Conservation (phyloP, 2,113 vertebrate species). For the Sylvilagus bachmani region DNA sequence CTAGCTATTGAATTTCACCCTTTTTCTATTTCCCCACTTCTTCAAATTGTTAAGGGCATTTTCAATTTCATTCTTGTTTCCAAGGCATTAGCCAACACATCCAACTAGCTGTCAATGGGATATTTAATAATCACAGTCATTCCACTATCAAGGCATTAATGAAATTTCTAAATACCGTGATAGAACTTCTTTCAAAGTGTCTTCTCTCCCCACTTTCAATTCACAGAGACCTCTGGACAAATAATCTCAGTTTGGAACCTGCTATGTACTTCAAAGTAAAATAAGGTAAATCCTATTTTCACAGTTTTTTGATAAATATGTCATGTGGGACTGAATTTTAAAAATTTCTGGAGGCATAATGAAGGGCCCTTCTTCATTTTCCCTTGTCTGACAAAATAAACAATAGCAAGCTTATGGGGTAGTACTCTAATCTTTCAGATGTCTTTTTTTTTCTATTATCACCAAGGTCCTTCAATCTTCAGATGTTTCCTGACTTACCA, state of each 20-base stretch:
- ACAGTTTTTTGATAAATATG: slow-evolving; percentile 67
- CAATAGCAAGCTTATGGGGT: slow-evolving; percentile 42
- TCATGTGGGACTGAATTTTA: slow-evolving; percentile 63
- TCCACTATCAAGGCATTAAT: slow-evolving; percentile 56
- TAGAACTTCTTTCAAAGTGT: slow-evolving; percentile 48
- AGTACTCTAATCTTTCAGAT: slow-evolving; percentile 2
- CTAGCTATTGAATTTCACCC: slow-evolving; percentile 67
- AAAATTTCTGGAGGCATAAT: slow-evolving; percentile 65
- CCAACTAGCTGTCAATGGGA: slow-evolving; percentile 58
- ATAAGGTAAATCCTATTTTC: slow-evolving; percentile 71
- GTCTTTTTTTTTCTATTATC: neutral
- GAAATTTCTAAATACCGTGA: slow-evolving; percentile 56
- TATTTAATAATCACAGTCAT: slow-evolving; percentile 72
- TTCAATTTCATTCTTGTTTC: slow-evolving; percentile 73
- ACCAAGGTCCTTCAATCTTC: slow-evolving; percentile 44
- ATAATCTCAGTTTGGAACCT: slow-evolving; percentile 61
- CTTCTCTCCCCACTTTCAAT: slow-evolving; percentile 44
- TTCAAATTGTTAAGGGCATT: slow-evolving; percentile 66
- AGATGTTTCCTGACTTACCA: neutral
- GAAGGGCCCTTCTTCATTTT: slow-evolving; percentile 53
- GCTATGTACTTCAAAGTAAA: slow-evolving; percentile 70
- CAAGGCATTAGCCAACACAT: slow-evolving; percentile 63
- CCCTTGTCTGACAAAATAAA: slow-evolving; percentile 66
- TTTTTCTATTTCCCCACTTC: slow-evolving; percentile 53
- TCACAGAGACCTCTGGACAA: slow-evolving; percentile 62